Conservation (phyloP, 2,113 vertebrate genomes). For the Cisticola juncidis region DNA sequence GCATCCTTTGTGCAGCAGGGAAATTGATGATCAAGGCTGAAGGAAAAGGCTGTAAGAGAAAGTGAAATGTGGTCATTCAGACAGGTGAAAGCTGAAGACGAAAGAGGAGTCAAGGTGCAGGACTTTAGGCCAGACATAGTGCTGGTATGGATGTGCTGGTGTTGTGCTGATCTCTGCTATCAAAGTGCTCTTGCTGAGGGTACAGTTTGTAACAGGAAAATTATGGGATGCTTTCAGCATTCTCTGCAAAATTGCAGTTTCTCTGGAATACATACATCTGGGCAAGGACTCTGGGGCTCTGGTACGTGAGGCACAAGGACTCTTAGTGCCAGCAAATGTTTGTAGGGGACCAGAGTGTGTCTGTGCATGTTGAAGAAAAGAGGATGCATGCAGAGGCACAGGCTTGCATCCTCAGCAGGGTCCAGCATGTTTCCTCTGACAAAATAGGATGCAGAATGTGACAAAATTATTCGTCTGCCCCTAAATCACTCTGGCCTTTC, state of each 20-base stretch:
- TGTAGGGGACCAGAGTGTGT: background rate
- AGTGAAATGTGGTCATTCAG: background rate
- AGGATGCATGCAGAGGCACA: background rate
- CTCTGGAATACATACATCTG: background rate
- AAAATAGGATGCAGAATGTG: background rate
- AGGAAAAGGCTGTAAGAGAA: background rate
- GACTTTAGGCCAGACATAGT: background rate
- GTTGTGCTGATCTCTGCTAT: background rate
- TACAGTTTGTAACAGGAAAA: background rate
- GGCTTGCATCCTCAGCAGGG: background rate
- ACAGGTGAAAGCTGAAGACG: background rate
- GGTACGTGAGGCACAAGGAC: background rate
- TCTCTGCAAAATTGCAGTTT: background rate
- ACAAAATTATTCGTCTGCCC: background rate
- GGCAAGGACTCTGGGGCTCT: background rate
- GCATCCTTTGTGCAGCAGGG: background rate
- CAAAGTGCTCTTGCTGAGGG: background rate
- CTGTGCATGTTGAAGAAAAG: background rate
- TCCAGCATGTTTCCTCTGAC: background rate
- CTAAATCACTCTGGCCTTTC: background rate
- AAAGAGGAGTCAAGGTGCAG: background rate
- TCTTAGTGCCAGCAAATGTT: background rate
- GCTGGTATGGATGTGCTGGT: background rate
- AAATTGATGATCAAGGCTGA: background rate
- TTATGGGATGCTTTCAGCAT: background rate